These are phyloP conservation scores for Lithophane ornitopus DNA, from an alignment of 2,888 invertebrate genomes.

Conservation along the genomic window DNA sequence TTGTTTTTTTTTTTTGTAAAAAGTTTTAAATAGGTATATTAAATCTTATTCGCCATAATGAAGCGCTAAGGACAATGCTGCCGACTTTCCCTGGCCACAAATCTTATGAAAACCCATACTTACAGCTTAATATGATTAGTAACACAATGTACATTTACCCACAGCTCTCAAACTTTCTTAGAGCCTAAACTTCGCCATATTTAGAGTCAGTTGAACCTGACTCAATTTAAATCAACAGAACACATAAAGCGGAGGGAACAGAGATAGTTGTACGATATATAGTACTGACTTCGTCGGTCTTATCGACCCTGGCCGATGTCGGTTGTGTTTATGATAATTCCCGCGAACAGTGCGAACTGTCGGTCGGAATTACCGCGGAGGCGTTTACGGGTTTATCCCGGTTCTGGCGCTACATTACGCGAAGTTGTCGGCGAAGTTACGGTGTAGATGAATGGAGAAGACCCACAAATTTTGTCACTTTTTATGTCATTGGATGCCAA, in stretches of 20 bases:
- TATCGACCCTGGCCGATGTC: conserved; percentile 72
- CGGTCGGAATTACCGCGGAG: conserved; percentile 72
- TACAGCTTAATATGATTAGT: conserved; percentile 25
- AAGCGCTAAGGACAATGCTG: neutral
- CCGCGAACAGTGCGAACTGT: conserved; percentile 72
- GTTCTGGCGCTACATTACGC: conserved; percentile 64
- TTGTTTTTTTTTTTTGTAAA: too few species aligned
- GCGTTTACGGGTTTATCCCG: conserved; percentile 72
- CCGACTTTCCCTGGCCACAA: neutral
- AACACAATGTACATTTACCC: conserved; percentile 16
- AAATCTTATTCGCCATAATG: neutral
- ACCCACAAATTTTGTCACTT: neutral
- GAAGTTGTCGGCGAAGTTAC: conserved; percentile 53
- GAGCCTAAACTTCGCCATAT: conserved; percentile 32
- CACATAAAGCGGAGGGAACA: conserved; percentile 21
- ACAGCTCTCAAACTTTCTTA: conserved; percentile 14
- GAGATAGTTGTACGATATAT: conserved; percentile 45
- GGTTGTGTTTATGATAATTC: conserved; percentile 76
- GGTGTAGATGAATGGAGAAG: conserved; percentile 29
- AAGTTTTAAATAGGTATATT: neutral
- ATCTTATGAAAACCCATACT: neutral
- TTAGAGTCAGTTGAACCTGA: conserved; percentile 35
- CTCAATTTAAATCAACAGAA: conserved; percentile 46
- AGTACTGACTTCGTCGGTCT: conserved; percentile 55
- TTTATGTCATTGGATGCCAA: neutral